Evolutionary conservation across 2,888 invertebrate genomes (phyloP).

Genomic region (Campoplex nolae): DNA sequence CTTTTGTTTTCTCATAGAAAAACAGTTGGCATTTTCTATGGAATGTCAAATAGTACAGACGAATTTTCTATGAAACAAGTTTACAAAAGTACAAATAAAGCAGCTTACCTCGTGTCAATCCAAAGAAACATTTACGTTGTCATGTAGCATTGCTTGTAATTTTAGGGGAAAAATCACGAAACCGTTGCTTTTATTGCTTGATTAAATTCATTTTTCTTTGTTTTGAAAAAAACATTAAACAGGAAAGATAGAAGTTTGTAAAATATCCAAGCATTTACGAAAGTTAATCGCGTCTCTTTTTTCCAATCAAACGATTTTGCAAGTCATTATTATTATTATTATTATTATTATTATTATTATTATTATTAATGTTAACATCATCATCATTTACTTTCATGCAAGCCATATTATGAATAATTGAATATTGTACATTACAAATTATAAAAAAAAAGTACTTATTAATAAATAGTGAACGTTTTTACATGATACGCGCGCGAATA

Average conservation of each 20-base stretch:
- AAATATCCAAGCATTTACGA: background rate
- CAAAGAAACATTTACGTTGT: slow-evolving; percentile 38
- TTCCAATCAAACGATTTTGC: slow-evolving; percentile 29
- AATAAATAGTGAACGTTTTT: slow-evolving; percentile 65
- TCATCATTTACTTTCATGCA: slow-evolving; percentile 11
- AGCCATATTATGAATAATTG: slow-evolving; percentile 57
- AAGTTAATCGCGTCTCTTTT: background rate
- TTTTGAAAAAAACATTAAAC: background rate
- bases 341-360: slow-evolving; percentile 31
- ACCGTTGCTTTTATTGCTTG: background rate
- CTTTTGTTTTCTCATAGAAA: background rate
- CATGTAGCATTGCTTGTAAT: slow-evolving; percentile 17
- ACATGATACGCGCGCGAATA: slow-evolving; percentile 65
- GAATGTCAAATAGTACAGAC: background rate
- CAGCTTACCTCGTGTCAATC: slow-evolving; percentile 53
- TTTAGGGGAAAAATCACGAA: background rate
- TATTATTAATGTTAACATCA: background rate
- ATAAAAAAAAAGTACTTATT: slow-evolving; percentile 69
- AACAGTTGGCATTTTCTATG: slow-evolving; percentile 1
- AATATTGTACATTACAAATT: slow-evolving; percentile 74
- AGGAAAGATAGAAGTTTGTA: background rate
- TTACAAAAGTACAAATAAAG: slow-evolving; percentile 57
- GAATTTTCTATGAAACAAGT: slow-evolving; percentile 53
- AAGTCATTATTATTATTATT: slow-evolving; percentile 31
- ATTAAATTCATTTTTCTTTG: background rate